These are phyloP conservation scores for Neogale vison DNA, from an alignment of 2,113 vertebrate genomes.

Conservation along the genomic window DNA sequence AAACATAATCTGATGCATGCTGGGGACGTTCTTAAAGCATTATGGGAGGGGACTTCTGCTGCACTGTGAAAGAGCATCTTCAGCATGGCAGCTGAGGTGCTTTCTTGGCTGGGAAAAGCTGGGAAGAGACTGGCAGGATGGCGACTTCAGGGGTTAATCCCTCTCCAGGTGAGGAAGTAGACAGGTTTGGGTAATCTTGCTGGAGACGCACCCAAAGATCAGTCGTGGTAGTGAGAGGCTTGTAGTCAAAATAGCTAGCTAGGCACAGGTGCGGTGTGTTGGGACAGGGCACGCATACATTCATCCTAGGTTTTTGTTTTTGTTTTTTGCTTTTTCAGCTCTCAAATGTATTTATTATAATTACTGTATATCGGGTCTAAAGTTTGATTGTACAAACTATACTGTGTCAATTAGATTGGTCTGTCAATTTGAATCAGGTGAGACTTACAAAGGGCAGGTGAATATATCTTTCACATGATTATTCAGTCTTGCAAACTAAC, in stretches of 20 bases:
- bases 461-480: not conserved
- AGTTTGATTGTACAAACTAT: not conserved
- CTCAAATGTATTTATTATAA: conserved; percentile 31
- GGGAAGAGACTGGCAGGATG: conserved; percentile 70
- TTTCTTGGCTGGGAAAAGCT: conserved; percentile 70
- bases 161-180: conserved; percentile 65
- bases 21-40: conserved; percentile 50
- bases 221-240: not conserved
- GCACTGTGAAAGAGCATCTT: conserved; percentile 39
- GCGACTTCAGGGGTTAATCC: conserved; percentile 53
- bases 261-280: not conserved
- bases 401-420: not conserved
- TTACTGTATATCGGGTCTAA: not conserved
- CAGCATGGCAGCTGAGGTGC: conserved; percentile 66
- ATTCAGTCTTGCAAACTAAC: not conserved
- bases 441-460: not conserved
- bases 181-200: conserved; percentile 45
- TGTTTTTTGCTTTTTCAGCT: conserved; percentile 15
- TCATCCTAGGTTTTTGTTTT: not conserved
- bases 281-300: not conserved
- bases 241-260: conserved; percentile 43
- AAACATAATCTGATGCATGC: conserved; percentile 51
- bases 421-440: conserved; percentile 14
- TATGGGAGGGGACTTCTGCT: conserved; percentile 35
- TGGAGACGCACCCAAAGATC: not conserved